Base-by-base conservation (phyloP, 2,888 invertebrate genomes). In the Lacanobia wlatinum region DNA sequence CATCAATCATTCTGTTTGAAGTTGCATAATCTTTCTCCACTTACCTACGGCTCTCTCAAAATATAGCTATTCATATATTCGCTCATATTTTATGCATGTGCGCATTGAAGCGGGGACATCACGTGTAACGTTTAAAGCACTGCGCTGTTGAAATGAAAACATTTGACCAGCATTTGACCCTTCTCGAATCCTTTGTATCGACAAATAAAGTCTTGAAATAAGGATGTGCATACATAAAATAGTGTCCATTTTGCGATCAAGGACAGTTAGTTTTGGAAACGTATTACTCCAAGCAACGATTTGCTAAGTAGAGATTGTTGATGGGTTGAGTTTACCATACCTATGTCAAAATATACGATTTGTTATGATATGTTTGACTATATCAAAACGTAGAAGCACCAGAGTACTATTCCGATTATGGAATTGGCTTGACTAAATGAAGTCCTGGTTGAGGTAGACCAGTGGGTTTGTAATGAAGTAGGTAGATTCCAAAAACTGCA, bases 71-170 rank as follows among this genome's bases (percentile, higher is more conserved):
- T 77, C 66, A 73, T 77, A 59, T 50, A 73, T 73, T 73, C 80
- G 34, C 46, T 66, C 14, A 79, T 80, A 66, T 59, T 53, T 80
- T 79, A 76, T 76, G 56, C 65, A 79, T 76, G 40, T 65, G 48
- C 34, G 61, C 66, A 80, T 79, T 58, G 40, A 60, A 66, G 61
- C 48, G 28, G 52, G 34, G n/a, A 72, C 34, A 38, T 76, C 73
- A 58, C 64, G 66, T 66, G 61, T 53, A 28, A 59, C 61, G 66
- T 66, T 56, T 53, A 28, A 59, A 59, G 56, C 48, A 14, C 23
- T 56, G 73, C 52, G 64, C 18, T n/a, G 52, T 73, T 65, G 46
- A 62, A 61, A 76, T 50, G 60, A 40, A 53, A 76, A 72, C 38
- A 58, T 18, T 64, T 65, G 55, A 72, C 73, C 60, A 76, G 65